These are phyloP conservation scores for Panzeria rudis DNA, from an alignment of 2,888 invertebrate genomes.

Conservation along the genomic window DNA sequence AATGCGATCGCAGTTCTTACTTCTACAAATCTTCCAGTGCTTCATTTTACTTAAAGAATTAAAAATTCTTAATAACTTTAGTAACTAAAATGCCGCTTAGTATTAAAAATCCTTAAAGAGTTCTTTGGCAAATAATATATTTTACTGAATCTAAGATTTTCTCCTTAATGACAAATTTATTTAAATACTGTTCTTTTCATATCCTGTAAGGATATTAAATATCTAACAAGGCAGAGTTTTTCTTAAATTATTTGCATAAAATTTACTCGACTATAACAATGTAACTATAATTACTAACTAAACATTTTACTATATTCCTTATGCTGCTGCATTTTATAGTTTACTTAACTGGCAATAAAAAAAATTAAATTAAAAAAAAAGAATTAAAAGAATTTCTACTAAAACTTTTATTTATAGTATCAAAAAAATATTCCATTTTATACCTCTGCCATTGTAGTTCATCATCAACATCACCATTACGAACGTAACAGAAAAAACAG, in stretches of 20 bases:
- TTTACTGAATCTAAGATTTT: no score
- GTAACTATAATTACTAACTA: neutral
- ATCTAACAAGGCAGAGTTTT: neutral
- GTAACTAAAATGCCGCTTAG: no score
- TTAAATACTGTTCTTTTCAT: neutral
- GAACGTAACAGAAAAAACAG: neutral
- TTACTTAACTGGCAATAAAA: neutral
- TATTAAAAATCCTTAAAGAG: no score
- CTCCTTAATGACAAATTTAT: slow-evolving; percentile 7
- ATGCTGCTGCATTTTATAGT: neutral
- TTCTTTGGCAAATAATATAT: no score
- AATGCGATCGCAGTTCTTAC: no score
- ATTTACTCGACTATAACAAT: neutral
- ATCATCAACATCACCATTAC: slow-evolving; percentile 14
- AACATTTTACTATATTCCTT: neutral
- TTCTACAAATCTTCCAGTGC: no score
- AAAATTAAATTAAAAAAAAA: neutral
- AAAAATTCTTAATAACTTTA: no score
- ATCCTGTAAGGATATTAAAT: neutral
- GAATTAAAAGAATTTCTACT: slow-evolving; percentile 16
- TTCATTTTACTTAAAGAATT: no score
- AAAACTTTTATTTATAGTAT: slow-evolving; percentile 41
- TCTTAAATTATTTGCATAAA: neutral
- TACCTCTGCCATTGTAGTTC: slow-evolving; percentile 26
- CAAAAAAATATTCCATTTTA: slow-evolving; percentile 32